phyloP scores from a whole-genome alignment of 2,888 invertebrate species.

The Stenoptilia bipunctidactyla region DNA sequence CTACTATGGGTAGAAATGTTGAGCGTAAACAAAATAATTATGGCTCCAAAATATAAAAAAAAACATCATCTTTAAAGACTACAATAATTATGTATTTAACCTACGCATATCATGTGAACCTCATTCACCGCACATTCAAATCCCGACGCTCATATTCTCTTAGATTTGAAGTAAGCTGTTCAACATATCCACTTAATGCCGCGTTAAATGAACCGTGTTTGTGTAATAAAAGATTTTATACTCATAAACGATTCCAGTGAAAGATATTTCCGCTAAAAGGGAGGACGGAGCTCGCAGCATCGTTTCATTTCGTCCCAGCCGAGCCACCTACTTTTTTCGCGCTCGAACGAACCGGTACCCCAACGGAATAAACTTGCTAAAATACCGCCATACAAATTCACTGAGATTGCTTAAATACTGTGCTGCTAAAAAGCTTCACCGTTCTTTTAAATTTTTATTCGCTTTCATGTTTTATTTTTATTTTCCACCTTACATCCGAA shows the following conservation, averaged over 20 bases:
- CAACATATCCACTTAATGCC: constrained; percentile 68
- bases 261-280: constrained; percentile 44
- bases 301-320: constrained; percentile 10
- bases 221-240: constrained; percentile 68
- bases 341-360: constrained; percentile 30
- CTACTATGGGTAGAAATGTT: no score
- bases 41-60: no score
- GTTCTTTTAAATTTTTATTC: constrained; percentile 19
- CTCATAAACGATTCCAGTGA: constrained; percentile 58
- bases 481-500: constrained; percentile 1
- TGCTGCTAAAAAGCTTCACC: constrained; percentile 21
- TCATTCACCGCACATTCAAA: neutral
- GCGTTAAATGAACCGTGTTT: constrained; percentile 66
- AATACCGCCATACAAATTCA: constrained; percentile 36
- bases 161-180: constrained; percentile 63
- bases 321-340: constrained; percentile 28
- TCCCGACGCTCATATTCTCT: constrained; percentile 50
- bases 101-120: no score
- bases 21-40: no score
- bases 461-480: neutral
- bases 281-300: constrained; percentile 34
- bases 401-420: constrained; percentile 29
- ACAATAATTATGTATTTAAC: no score
- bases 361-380: constrained; percentile 25
- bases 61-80: no score